phyloP scores from a whole-genome alignment of 2,797 vertebrate genomes.

The Decapterus maruadsi region DNA sequence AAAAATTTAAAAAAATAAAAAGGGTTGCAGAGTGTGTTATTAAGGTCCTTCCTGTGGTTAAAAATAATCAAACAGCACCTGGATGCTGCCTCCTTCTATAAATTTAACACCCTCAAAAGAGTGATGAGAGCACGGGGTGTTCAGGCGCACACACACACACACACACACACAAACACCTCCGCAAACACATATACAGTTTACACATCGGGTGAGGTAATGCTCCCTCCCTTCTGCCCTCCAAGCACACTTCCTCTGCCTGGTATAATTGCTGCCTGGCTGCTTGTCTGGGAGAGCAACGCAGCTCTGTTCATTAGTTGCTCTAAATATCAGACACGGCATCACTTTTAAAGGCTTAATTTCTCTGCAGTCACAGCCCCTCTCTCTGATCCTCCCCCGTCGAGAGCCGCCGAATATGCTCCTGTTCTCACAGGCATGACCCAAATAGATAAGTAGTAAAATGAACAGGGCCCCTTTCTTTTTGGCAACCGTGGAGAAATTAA shows the following conservation, averaged over 20 bases:
- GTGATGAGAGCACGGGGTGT: constrained; percentile 3
- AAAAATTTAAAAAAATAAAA: constrained; percentile 16
- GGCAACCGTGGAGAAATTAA: constrained; percentile 57
- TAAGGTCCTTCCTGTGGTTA: constrained; percentile 65
- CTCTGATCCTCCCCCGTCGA: constrained; percentile 58
- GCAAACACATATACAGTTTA: constrained; percentile 58
- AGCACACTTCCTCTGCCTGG: constrained; percentile 74
- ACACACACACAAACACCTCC: constrained; percentile 12
- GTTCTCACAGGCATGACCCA: constrained; percentile 75
- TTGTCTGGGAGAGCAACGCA: constrained; percentile 60
- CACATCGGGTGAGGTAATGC: constrained; percentile 65
- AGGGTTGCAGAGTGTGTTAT: constrained; percentile 49
- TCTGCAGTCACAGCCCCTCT: constrained; percentile 63
- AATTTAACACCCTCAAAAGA: constrained; percentile 20
- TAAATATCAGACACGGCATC: constrained; percentile 76
- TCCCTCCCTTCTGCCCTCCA: constrained; percentile 65
- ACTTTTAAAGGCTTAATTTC: constrained; percentile 81
- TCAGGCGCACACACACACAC: constrained; percentile 3
- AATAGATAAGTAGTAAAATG: constrained; percentile 79
- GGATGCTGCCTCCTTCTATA: constrained; percentile 36
- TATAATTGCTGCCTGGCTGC: constrained; percentile 79
- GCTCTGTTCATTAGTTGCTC: constrained; percentile 74
- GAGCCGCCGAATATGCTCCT: constrained; percentile 65
- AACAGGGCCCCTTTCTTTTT: constrained; percentile 58
- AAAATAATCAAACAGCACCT: constrained; percentile 60